Base-by-base conservation (phyloP, 2,797 vertebrate genomes). In the Melanotaenia parkinsoni region DNA sequence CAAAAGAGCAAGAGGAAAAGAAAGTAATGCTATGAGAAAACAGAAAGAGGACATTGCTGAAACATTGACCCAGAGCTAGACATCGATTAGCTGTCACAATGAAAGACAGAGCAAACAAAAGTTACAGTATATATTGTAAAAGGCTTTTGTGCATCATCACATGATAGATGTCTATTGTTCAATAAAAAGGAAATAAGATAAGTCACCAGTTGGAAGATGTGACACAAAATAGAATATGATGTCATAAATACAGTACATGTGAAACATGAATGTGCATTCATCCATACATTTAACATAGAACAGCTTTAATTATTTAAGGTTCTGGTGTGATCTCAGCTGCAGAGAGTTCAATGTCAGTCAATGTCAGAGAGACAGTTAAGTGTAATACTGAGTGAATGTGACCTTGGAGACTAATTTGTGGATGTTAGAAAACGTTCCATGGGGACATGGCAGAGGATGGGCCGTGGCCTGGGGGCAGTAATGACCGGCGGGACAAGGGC, bases 401-500 rank as follows among this genome's bases (percentile, higher is more conserved):
- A 96, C 96, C 96, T 95, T 87, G 51, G 93, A 95, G 58, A 71
- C 70, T 77, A 95, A 91, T 86, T 93, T 95, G 76, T 85, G 92
- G 79, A 75, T 77, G 68, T 94, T 88, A 54, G 94, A 95, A 78
- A 96, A 96, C 43, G 96, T 96, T 61, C 96, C 96, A 35, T 60
- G 86, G 45, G 95, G 95, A 86, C 96, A 98, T 3, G 95, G 94
- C 38, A 90, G 89, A 51, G 96, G 96, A 61, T 88, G 59, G 40
- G 89, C 40, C 0, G 94, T 93, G 70, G 94, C 95, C 64, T 12
- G 67, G 28, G 95, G 94, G 83, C 96, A 98, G 85, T 94, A 97
- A 89, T 96, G 92, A 72, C 96, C 96, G 0, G 64, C 72, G 73
- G 96, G 96, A 92, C 96, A 97, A 2, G 94, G 94, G 5, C 96